A percentile compares a stretch with the other conserved stretches of the same genome.
phyloP scores from a whole-genome alignment of 2,888 invertebrate species.

The Chalcosyrphus nemorum region DNA sequence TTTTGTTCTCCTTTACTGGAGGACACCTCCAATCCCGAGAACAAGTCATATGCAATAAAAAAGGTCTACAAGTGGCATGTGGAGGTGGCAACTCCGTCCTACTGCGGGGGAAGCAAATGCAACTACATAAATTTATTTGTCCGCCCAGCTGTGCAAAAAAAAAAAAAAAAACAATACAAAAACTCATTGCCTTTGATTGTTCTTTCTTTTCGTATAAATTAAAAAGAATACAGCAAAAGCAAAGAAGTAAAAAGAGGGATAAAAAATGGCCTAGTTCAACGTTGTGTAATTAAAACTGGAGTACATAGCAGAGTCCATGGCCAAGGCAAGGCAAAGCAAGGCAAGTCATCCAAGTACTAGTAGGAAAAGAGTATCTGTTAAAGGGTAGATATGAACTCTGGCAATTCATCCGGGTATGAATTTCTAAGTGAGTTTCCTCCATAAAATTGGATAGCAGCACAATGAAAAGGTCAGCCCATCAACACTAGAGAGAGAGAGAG shows the following conservation, averaged over 20 bases:
- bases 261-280: slow-evolving; percentile 52
- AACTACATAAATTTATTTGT: slow-evolving; percentile 32
- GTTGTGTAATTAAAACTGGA: slow-evolving; percentile 60
- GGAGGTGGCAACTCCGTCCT: background rate
- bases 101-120: background rate
- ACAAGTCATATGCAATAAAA: background rate
- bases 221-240: slow-evolving; percentile 9
- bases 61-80: background rate
- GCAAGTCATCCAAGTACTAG: too few relatives aligned
- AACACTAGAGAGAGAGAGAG: too few relatives aligned
- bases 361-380: background rate
- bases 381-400: slow-evolving; percentile 19
- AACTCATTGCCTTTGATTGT: slow-evolving; percentile 31
- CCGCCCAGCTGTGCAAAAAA: background rate
- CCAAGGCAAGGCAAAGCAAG: slow-evolving; percentile 33
- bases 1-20: slow-evolving; percentile 19
- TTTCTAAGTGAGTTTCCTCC: slow-evolving; percentile 39
- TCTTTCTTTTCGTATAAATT: slow-evolving; percentile 37
- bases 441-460: slow-evolving; percentile 28
- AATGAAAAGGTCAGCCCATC: slow-evolving; percentile 28
- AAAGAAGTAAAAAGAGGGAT: background rate
- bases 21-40: background rate
- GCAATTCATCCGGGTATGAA: slow-evolving; percentile 26
- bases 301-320: slow-evolving; percentile 42
- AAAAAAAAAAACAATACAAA: too few relatives aligned